Evolutionary conservation across 2,888 invertebrate species (phyloP), one percentile per base, ranked within the genome.

Genomic region (Phaedon cochleariae): DNA sequence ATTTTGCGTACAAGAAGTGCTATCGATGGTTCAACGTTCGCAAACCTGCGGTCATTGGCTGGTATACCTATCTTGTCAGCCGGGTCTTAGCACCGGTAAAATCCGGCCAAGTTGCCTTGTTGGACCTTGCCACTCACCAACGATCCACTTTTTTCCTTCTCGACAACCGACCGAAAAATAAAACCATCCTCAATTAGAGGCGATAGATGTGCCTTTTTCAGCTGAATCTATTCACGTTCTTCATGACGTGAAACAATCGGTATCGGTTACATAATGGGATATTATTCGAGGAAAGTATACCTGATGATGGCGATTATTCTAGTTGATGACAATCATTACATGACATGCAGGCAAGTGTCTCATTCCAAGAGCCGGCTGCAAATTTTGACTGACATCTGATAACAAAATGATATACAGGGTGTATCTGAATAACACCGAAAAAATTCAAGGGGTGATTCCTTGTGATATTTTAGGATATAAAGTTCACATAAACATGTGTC

Each of bases 31-130:
- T 77, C 80, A 80, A 80, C 72, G 80, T 74, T 78, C 80, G 72
- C 69, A 70, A 67, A 71, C 72, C 79, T 70, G 72, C 80, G 81
- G 81, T 81, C 81, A 79, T 80, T 80, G 81, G 79, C 79, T 81
- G 78, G 68, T 79, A 77, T 78, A n/a, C n/a, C 77, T 17, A 78
- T 78, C 79, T 81, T 79, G 80, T 80, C 78, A 72, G 73, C 76
- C 76, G 65, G 65, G 26, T 55, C 55, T 59, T 70, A 70, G 71
- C 73, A 69, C 71, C 71, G 71, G 73, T 73, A 73, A 58, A 66
- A 67, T 65, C 69, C 53, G 57, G 61, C 61, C 15, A 29, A 59
- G 69, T 64, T 67, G 67, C 69, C 69, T 69, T 69, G 69, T 62
- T 67, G 67, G 67, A 64, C 69, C 69, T 69, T 69, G 69, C 67